A percentile compares a stretch with the other conserved stretches of the same genome.
Evolutionary conservation across 1,140 invertebrate species (phyloP).

Genomic region (Leptinotarsa texana): DNA sequence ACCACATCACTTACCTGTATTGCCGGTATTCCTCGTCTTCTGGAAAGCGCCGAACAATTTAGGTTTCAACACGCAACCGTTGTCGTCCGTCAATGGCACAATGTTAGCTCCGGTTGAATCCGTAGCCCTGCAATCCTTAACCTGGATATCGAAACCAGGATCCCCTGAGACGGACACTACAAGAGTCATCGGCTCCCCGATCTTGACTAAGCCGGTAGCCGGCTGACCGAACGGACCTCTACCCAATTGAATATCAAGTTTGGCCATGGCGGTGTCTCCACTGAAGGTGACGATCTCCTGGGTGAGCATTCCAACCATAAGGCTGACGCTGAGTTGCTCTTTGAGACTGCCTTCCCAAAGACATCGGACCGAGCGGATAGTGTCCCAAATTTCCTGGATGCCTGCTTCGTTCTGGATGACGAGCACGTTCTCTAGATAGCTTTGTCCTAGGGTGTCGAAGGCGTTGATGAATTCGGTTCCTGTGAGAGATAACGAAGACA

Average conservation of each 20-base stretch:
- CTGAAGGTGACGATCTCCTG: slow-evolving; percentile 81
- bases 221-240: slow-evolving; percentile 76
- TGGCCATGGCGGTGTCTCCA: slow-evolving; percentile 79
- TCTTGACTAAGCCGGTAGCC: slow-evolving; percentile 78
- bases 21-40: slow-evolving; percentile 74
- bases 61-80: slow-evolving; percentile 79
- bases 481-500: neutral
- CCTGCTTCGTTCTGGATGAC: slow-evolving; percentile 80
- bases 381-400: slow-evolving; percentile 83
- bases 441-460: slow-evolving; percentile 73
- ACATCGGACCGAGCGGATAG: slow-evolving; percentile 75
- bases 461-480: slow-evolving; percentile 79
- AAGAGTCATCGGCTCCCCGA: slow-evolving; percentile 81
- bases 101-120: slow-evolving; percentile 68
- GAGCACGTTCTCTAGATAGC: slow-evolving; percentile 79
- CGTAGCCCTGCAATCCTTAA: slow-evolving; percentile 75
- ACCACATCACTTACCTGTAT: slow-evolving; percentile 51
- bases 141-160: slow-evolving; percentile 77
- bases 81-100: slow-evolving; percentile 73
- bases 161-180: slow-evolving; percentile 81
- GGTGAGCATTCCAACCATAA: slow-evolving; percentile 79
- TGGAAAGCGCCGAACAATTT: slow-evolving; percentile 83
- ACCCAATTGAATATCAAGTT: slow-evolving; percentile 78
- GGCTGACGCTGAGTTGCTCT: slow-evolving; percentile 71
- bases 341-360: slow-evolving; percentile 81